Evolutionary conservation across 2,888 invertebrate species (phyloP).

Genomic region (Parelbella ahira): DNA sequence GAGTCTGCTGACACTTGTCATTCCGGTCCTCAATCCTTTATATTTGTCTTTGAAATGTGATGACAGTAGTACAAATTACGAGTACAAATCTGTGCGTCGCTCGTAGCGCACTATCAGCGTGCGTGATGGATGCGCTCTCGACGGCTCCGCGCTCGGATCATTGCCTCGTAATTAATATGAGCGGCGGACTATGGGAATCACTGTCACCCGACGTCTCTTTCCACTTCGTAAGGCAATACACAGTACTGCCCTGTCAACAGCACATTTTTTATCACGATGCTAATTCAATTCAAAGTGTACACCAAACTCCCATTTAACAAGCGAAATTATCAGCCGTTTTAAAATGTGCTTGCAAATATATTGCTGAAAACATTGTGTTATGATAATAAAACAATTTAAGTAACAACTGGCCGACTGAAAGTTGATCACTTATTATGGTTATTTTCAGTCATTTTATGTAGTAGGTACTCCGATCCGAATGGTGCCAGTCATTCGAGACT

Average conservation of each 20-base stretch:
- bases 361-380: too few species aligned
- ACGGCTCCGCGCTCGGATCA: conserved; percentile 51
- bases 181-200: conserved; percentile 64
- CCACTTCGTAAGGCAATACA: conserved; percentile 60
- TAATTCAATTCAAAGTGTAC: too few species aligned
- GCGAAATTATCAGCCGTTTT: too few species aligned
- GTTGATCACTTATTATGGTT: too few species aligned
- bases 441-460: too few species aligned
- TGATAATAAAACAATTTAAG: too few species aligned
- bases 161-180: conserved; percentile 74
- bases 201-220: conserved; percentile 68
- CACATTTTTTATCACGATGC: too few species aligned
- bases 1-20: conserved; percentile 76
- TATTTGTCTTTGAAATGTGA: conserved; percentile 81
- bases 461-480: too few species aligned
- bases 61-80: conserved; percentile 81
- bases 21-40: conserved; percentile 78
- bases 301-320: too few species aligned
- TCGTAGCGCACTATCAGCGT: conserved; percentile 73
- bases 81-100: conserved; percentile 77
- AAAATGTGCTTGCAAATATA: too few species aligned
- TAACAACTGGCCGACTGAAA: too few species aligned
- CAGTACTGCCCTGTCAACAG: conserved; percentile 55
- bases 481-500: too few species aligned
- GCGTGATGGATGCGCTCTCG: conserved; percentile 70